phyloP scores from a whole-genome alignment of 2,888 invertebrate genomes.

The Erannis defoliaria region DNA sequence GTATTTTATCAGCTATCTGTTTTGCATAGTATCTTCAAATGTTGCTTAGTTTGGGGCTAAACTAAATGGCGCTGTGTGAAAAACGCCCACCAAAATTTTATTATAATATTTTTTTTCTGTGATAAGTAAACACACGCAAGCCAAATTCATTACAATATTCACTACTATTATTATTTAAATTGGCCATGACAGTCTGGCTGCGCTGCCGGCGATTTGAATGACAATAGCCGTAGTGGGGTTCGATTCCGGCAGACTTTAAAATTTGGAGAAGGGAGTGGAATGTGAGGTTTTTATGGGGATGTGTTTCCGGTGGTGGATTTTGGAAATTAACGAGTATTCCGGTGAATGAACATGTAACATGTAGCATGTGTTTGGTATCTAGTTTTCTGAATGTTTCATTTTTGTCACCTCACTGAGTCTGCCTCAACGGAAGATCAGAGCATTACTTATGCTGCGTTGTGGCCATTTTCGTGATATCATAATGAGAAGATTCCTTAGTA shows the following conservation, averaged over 20 bases:
- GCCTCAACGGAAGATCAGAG: too few species aligned
- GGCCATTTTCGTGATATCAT: too few species aligned
- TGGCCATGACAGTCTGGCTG: conserved; percentile 61
- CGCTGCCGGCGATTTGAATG: conserved; percentile 72
- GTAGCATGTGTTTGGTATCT: too few species aligned
- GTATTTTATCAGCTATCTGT: too few species aligned
- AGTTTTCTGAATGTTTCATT: too few species aligned
- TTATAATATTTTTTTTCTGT: neutral
- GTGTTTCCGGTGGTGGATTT: conserved; percentile 23
- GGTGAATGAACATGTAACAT: neutral
- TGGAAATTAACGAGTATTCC: neutral
- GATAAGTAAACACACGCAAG: conserved; percentile 26
- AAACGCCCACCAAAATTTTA: too few species aligned
- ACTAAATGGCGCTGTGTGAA: too few species aligned
- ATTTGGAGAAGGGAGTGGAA: conserved; percentile 36
- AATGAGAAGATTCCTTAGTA: too few species aligned
- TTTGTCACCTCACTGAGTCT: too few species aligned
- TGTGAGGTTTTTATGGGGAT: conserved; percentile 33
- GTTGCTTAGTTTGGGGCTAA: too few species aligned
- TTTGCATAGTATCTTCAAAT: too few species aligned
- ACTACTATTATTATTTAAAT: conserved; percentile 75
- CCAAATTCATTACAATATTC: conserved; percentile 41
- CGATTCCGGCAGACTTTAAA: conserved; percentile 40
- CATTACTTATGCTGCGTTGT: too few species aligned
- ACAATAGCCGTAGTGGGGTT: conserved; percentile 61